phyloP scores from a whole-genome alignment of 1,140 invertebrate genomes.

The Hetaerina americana region DNA sequence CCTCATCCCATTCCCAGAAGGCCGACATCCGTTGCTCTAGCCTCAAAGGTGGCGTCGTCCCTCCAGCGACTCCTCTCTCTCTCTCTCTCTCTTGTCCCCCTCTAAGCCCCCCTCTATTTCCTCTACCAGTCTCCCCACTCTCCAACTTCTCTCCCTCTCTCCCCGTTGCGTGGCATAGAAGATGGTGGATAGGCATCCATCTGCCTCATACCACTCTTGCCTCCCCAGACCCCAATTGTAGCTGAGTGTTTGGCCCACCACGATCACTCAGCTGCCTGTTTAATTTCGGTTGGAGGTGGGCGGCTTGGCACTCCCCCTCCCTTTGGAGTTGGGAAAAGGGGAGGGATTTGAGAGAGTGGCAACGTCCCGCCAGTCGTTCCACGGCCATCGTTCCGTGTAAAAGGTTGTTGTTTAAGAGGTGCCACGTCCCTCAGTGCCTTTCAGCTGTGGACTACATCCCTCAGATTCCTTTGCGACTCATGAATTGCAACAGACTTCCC shows the following conservation, averaged over 20 bases:
- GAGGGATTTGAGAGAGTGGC: not conserved
- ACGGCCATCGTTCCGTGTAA: not conserved
- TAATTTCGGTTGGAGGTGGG: not conserved
- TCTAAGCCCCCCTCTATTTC: too few relatives aligned
- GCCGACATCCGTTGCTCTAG: not conserved
- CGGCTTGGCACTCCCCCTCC: not conserved
- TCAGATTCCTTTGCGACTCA: too few relatives aligned
- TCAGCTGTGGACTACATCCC: too few relatives aligned
- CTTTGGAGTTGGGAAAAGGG: not conserved
- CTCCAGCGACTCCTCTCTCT: too few relatives aligned
- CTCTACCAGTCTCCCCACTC: too few relatives aligned
- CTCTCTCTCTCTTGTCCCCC: not conserved
- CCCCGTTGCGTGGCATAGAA: not conserved
- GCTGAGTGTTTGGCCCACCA: not conserved
- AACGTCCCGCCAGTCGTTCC: not conserved
- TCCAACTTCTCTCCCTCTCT: too few relatives aligned
- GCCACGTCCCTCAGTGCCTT: not conserved
- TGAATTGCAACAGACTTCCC: too few relatives aligned
- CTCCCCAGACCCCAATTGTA: not conserved
- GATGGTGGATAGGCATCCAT: not conserved
- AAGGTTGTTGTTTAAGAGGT: too few relatives aligned
- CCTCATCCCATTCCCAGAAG: not conserved
- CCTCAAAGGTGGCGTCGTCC: not conserved
- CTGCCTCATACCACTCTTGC: not conserved
- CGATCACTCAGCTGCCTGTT: not conserved